A percentile compares a stretch with the other conserved stretches of the same genome.
These are phyloP conservation scores for Drosophila nr. fundita DNA, from an alignment of 2,888 invertebrate genomes.

Conservation along the genomic window DNA sequence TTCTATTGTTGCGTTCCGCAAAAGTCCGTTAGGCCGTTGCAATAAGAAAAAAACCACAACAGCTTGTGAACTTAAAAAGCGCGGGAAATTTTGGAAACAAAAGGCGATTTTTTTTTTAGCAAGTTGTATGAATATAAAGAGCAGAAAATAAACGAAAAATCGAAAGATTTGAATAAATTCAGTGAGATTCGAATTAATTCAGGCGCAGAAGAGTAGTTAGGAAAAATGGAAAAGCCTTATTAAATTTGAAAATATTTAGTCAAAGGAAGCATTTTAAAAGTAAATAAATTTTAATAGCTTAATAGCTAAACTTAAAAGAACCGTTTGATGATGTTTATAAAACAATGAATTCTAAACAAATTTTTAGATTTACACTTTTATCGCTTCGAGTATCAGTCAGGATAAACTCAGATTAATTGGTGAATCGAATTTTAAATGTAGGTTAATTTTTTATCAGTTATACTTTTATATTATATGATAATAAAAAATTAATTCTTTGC, in stretches of 20 bases:
- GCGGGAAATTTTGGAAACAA: conserved; percentile 41
- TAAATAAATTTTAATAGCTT: no score
- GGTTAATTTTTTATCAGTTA: not conserved
- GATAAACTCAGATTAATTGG: not conserved
- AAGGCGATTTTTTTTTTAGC: not conserved
- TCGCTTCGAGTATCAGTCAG: not conserved
- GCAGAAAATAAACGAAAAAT: not conserved
- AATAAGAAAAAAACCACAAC: conserved; percentile 9
- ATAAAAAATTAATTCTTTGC: rapidly evolving
- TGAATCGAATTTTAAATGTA: not conserved
- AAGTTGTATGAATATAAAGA: not conserved
- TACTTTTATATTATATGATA: not conserved
- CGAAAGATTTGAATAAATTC: not conserved
- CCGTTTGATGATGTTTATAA: not conserved
- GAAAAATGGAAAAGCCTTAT: not conserved
- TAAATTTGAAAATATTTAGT: not conserved
- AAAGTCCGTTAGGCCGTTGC: conserved; percentile 52
- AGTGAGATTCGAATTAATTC: not conserved
- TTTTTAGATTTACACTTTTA: not conserved
- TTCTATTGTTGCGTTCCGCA: conserved; percentile 44
- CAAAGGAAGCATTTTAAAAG: not conserved
- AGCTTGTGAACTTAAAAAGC: conserved; percentile 36
- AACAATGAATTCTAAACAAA: not conserved
- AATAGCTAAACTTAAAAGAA: not conserved
- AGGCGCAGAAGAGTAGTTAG: no score